These are phyloP conservation scores for Chironomus riparius DNA, from an alignment of 2,888 invertebrate species.

Conservation along the genomic window DNA sequence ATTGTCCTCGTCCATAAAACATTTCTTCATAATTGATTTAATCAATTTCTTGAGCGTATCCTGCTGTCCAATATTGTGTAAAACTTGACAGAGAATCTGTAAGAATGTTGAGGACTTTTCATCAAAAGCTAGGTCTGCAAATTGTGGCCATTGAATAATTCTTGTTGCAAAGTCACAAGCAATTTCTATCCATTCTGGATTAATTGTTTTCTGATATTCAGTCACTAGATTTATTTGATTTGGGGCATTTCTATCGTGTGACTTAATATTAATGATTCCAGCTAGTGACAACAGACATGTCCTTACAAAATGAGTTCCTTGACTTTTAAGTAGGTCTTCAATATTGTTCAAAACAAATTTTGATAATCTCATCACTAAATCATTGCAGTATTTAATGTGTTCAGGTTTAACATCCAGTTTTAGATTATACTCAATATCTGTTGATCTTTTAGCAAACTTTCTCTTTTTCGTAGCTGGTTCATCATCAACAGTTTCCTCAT, in stretches of 20 bases:
- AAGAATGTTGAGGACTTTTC: slow-evolving; percentile 63
- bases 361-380: slow-evolving; percentile 59
- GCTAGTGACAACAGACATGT: slow-evolving; percentile 60
- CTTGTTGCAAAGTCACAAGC: slow-evolving; percentile 55
- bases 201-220: slow-evolving; percentile 45
- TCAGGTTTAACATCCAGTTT: slow-evolving; percentile 40
- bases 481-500: slow-evolving; percentile 29
- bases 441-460: slow-evolving; percentile 32
- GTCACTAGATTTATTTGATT: slow-evolving; percentile 37
- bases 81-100: slow-evolving; percentile 49
- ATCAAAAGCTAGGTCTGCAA: slow-evolving; percentile 58
- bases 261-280: slow-evolving; percentile 49
- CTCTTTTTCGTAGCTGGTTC: slow-evolving; percentile 37
- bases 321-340: slow-evolving; percentile 71
- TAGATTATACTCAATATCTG: slow-evolving; percentile 37
- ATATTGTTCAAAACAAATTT: slow-evolving; percentile 74
- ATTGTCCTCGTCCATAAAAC: slow-evolving; percentile 33
- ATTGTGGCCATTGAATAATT: slow-evolving; percentile 66
- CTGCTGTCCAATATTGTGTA: slow-evolving; percentile 50
- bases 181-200: slow-evolving; percentile 52
- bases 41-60: slow-evolving; percentile 53
- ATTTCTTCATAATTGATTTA: slow-evolving; percentile 52
- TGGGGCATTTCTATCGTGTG: slow-evolving; percentile 33
- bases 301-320: slow-evolving; percentile 67
- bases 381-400: slow-evolving; percentile 49